Conservation (phyloP, 1,140 invertebrate genomes). For the Ceratina japonica region DNA sequence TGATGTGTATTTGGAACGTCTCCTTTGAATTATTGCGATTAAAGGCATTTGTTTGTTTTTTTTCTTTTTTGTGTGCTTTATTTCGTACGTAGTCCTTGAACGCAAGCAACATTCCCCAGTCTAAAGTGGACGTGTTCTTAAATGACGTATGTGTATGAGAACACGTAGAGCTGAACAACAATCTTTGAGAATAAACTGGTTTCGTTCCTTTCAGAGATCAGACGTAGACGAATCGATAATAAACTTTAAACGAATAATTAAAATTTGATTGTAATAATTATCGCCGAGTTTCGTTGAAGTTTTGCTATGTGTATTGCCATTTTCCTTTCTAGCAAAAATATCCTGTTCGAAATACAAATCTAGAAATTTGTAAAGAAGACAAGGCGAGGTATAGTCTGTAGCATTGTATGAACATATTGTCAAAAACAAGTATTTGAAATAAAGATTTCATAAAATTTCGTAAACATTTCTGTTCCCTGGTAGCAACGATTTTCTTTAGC, state of each 20-base stretch:
- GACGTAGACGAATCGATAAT: background rate
- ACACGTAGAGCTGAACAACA: constrained; percentile 16
- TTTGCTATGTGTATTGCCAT: background rate
- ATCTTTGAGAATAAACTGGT: background rate
- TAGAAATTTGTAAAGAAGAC: constrained; percentile 49
- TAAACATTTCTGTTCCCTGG: constrained; percentile 74
- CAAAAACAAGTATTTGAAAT: constrained; percentile 69
- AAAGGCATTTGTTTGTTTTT: constrained; percentile 20
- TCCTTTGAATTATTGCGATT: constrained; percentile 5
- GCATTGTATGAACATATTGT: constrained; percentile 72
- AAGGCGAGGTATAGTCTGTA: constrained; percentile 58
- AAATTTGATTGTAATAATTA: background rate
- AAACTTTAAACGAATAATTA: background rate
- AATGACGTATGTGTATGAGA: constrained; percentile 3
- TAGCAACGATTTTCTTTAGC: constrained; percentile 71
- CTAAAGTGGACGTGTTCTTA: constrained; percentile 26
- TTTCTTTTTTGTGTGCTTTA: constrained; percentile 8
- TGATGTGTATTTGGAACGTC: constrained; percentile 3
- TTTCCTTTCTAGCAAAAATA: constrained; percentile 16
- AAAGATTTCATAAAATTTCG: constrained; percentile 67
- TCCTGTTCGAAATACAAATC: constrained; percentile 46
- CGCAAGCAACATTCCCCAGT: constrained; percentile 29
- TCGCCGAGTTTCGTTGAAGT: constrained; percentile 18
- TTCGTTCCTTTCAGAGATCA: background rate
- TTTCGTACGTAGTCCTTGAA: background rate